Conservation (phyloP, 2,888 invertebrate species). For the Eupithecia vulgata region DNA sequence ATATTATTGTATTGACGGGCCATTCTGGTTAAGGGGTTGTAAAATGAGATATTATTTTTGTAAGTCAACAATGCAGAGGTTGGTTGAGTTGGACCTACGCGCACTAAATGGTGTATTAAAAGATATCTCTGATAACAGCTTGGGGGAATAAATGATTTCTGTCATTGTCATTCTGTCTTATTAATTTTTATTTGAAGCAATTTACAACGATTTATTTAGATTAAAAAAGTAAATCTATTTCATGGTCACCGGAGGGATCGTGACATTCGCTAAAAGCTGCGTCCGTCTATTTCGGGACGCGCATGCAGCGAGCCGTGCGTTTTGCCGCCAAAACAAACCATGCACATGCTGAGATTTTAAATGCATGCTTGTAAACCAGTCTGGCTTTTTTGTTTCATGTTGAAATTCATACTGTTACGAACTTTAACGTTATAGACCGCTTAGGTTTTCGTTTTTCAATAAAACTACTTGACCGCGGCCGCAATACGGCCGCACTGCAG, state of each 20-base stretch:
- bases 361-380: constrained; percentile 1
- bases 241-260: constrained; percentile 5
- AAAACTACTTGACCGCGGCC: not conserved
- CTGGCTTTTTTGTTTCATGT: not conserved
- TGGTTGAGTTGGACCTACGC: too few relatives aligned
- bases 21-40: too few relatives aligned
- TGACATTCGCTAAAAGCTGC: not conserved
- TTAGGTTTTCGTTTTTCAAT: not conserved
- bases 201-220: not conserved
- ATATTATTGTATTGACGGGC: too few relatives aligned
- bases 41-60: too few relatives aligned
- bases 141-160: too few relatives aligned
- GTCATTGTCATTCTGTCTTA: too few relatives aligned
- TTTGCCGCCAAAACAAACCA: not conserved
- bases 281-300: constrained; percentile 6
- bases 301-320: not conserved
- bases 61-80: too few relatives aligned
- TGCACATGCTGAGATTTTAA: not conserved
- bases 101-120: too few relatives aligned
- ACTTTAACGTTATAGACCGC: not conserved
- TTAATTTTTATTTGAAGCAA: too few relatives aligned
- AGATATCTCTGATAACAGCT: too few relatives aligned
- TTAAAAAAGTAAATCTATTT: not conserved
- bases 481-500: not conserved
- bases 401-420: not conserved